Conservation (phyloP, 1,140 invertebrate species). For the Tetramorium simillimum region DNA sequence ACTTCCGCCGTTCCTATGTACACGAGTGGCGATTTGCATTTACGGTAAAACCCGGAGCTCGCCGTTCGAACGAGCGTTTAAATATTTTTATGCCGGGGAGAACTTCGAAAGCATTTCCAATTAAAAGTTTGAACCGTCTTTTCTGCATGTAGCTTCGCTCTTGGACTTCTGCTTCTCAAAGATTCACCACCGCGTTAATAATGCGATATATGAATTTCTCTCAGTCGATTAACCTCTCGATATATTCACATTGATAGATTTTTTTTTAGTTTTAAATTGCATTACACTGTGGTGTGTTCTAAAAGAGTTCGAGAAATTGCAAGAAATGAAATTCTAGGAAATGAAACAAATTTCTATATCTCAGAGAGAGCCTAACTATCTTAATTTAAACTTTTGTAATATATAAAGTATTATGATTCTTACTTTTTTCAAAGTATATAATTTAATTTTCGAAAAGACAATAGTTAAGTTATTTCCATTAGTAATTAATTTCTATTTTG, state of each 20-base stretch:
- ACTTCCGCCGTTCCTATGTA: slow-evolving; percentile 27
- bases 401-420: no score
- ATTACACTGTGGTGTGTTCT: background rate
- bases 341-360: background rate
- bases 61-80: slow-evolving; percentile 56
- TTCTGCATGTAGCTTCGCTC: background rate
- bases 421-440: background rate
- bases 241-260: slow-evolving; percentile 1
- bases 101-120: slow-evolving; percentile 65
- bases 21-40: slow-evolving; percentile 52
- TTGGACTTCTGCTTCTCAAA: slow-evolving; percentile 34
- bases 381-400: background rate
- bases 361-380: background rate
- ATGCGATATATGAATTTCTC: slow-evolving; percentile 50
- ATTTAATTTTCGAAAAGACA: background rate
- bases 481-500: background rate
- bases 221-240: slow-evolving; percentile 6
- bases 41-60: slow-evolving; percentile 45
- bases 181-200: slow-evolving; percentile 52
- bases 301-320: background rate
- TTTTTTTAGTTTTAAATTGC: slow-evolving; percentile 8
- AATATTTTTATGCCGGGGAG: slow-evolving; percentile 56
- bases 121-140: slow-evolving; percentile 67
- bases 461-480: background rate
- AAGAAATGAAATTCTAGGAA: background rate